Percentiles rank a stretch among this genome's conserved stretches.
Conservation (phyloP, 2,888 invertebrate genomes). For the Caenorhabditis sp. region DNA sequence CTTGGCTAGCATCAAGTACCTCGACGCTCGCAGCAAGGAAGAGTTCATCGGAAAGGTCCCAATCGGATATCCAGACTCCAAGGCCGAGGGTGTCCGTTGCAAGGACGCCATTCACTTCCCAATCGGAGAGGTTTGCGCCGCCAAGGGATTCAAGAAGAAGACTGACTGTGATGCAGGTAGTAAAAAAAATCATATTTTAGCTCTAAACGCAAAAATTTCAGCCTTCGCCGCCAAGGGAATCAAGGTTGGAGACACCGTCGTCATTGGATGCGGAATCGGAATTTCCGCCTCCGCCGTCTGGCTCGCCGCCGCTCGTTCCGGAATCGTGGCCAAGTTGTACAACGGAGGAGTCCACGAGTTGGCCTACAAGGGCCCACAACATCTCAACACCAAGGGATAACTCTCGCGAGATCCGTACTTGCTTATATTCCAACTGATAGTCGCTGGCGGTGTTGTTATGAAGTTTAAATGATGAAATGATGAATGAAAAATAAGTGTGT, state of each 20-base stretch:
- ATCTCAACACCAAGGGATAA: slow-evolving; percentile 56
- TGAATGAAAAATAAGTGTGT: too few species aligned
- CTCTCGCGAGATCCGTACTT: background rate
- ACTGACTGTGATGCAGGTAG: slow-evolving; percentile 58
- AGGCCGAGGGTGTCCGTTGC: slow-evolving; percentile 51
- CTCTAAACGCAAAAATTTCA: slow-evolving; percentile 10
- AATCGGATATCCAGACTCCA: slow-evolving; percentile 61
- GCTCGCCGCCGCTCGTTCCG: slow-evolving; percentile 58
- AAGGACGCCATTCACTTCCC: slow-evolving; percentile 66
- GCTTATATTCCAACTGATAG: slow-evolving; percentile 35
- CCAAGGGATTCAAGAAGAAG: slow-evolving; percentile 70
- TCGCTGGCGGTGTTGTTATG: slow-evolving; percentile 33
- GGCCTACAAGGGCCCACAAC: slow-evolving; percentile 60
- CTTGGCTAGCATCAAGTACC: slow-evolving; percentile 57
- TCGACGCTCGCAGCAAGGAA: slow-evolving; percentile 60
- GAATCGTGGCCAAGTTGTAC: slow-evolving; percentile 58
- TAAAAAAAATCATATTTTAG: too few species aligned
- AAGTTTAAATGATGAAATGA: too few species aligned
- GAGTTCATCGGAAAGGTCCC: slow-evolving; percentile 63
- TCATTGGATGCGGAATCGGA: slow-evolving; percentile 56
- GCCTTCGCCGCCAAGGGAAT: slow-evolving; percentile 64
- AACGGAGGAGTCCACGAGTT: slow-evolving; percentile 65
- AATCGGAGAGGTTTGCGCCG: slow-evolving; percentile 52
- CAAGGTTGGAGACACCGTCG: slow-evolving; percentile 60
- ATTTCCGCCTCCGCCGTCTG: slow-evolving; percentile 56